Evolutionary conservation across 2,113 vertebrate species (phyloP).

Genomic region (Bufo bufo): DNA sequence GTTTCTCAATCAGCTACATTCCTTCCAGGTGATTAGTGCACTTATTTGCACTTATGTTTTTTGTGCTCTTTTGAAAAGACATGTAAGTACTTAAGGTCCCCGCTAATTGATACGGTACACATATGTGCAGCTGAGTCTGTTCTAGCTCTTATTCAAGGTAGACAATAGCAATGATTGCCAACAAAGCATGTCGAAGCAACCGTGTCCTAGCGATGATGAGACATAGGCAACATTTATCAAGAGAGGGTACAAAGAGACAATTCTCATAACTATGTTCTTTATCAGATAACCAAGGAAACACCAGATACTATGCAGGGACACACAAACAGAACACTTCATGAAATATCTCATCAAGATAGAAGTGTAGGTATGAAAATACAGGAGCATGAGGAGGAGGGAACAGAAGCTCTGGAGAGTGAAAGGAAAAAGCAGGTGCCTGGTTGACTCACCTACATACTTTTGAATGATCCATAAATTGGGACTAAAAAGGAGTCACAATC

Average conservation of each 20-base stretch:
- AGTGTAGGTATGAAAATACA: background rate
- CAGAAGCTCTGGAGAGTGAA: background rate
- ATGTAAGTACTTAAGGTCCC: background rate
- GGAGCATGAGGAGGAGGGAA: background rate
- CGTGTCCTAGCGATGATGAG: background rate
- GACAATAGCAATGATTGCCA: slow-evolving; percentile 25
- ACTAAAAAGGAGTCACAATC: background rate
- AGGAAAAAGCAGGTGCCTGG: background rate
- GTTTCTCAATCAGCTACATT: background rate
- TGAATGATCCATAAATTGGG: background rate
- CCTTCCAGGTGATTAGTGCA: background rate
- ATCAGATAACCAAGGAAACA: slow-evolving; percentile 37
- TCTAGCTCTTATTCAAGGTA: background rate
- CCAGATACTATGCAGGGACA: background rate
- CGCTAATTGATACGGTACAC: background rate
- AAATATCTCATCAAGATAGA: background rate
- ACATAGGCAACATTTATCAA: background rate
- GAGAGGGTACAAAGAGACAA: slow-evolving; percentile 9
- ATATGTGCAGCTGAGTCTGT: background rate
- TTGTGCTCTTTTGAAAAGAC: background rate
- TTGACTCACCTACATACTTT: background rate
- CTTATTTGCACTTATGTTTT: background rate
- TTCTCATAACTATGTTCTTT: slow-evolving; percentile 25
- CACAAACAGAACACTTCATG: slow-evolving; percentile 24
- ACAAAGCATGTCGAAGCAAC: background rate